Evolutionary conservation across 2,797 vertebrate genomes (phyloP), one percentile per base, ranked within the genome.

Genomic region (Sebastes nivosus): DNA sequence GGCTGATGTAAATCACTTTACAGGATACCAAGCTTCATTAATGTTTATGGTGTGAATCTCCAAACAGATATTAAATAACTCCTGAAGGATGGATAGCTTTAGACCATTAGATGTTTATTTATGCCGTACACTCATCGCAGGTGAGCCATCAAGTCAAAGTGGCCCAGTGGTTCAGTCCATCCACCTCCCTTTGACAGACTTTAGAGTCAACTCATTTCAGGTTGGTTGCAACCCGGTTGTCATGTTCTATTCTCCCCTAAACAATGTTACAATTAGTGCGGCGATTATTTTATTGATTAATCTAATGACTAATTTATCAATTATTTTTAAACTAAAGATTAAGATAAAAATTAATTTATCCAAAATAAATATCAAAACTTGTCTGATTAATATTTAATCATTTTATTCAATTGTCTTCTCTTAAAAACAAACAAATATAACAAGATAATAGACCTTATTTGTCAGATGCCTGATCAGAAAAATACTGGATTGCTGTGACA

Each of bases 21-120:
- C 18, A 55, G 38, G n/a, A 34, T 22, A 34, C 14, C 4, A 29
- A 24, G 67, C 58, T 55, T 71, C 22, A 65, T 63, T 74, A 79
- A 72, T 57, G 52, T 78, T 75, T 66, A 77, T 50, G 34, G n/a
- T 71, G 29, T 46, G 20, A 76, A 57, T 58, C 75, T 50, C 74
- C 13, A 75, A 64, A 63, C 22, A 68, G 20, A 42, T 29, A 79
- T 27, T 72, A 72, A 67, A 72, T 27, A 69, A 67, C 38, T 65
- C 10, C 8, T 9, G 50, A 69, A 30, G 16, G 34, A 80, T 12
- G 14, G 24, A 36, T 3, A 22, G 8, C 4, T 11, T 36, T 22
- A 22, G 18, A 50, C 7, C 29, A 22, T 22, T 42, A 24, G 7
- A 42, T 63, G 36, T 67, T 34, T 68, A 79, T 72, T 75, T 75